Evolutionary conservation across 2,797 vertebrate species (phyloP), one percentile per base, ranked within the genome.

Genomic region (Macropus fuliginosus): DNA sequence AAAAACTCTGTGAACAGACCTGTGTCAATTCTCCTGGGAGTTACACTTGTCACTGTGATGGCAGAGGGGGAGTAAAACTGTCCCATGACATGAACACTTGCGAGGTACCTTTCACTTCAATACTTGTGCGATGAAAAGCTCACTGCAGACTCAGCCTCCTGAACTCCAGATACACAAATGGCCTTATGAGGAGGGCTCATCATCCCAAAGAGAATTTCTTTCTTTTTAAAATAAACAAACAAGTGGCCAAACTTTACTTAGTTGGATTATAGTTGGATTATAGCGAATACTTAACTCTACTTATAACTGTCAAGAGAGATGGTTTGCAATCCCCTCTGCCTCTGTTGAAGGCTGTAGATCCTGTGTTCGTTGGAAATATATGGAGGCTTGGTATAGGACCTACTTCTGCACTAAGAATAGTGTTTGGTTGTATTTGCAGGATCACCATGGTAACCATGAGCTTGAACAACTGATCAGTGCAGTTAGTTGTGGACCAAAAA

Each of bases 11-110:
- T 94, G 99, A 99, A 52, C 99, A 99, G 97, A 98, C 99, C 96
- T 99, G 99, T 97, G 98, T 99, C 96, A 99, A 99, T 98, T 99
- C 98, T 6, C 99, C 98, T 0, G 99, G 99, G 92, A 99, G 99
- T 98, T 99, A 99, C 96, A 99, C 97, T 54, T 99, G 99, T 98
- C 99, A 99, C 96, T 99, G 99, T n/a, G 99, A 99, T 0, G 99
- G 99, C 59, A 99, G 99, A 46, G 99, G 99, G 52, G 99, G 99
- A 95, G 99, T 99, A 98, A 99, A 99, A 98, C 98, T 99, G 97
- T 98, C 99, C 29, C 98, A 12, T 55, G 99, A 99, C 98, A 99
- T 99, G 98, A 98, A 99, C 97, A 99, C 99, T 3, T 99, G 99
- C 98, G 99, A 99, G 99, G 99, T 99, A 98, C 56, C n/a, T 34